Percentiles rank a stretch among this genome's conserved stretches.
Evolutionary conservation across 2,888 invertebrate species (phyloP).

Genomic region (Pammene fasciana): DNA sequence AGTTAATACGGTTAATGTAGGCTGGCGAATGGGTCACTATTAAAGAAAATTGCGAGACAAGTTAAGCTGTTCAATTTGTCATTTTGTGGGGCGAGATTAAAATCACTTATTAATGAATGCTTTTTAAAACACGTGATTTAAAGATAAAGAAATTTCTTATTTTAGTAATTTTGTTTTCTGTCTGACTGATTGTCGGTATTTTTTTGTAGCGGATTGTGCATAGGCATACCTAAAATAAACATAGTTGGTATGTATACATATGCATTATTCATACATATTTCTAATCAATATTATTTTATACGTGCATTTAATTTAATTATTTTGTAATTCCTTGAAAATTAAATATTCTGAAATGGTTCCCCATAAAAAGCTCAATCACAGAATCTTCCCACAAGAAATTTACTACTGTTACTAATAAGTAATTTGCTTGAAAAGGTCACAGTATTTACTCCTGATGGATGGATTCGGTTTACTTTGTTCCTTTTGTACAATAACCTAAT

Average conservation of each 20-base stretch:
- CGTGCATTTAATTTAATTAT: too few species aligned
- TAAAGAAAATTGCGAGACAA: slow-evolving; percentile 40
- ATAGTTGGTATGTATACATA: too few species aligned
- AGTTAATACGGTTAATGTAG: slow-evolving; percentile 40
- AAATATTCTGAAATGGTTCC: not conserved
- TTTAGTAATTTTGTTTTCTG: not conserved
- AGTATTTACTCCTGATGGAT: slow-evolving; percentile 42
- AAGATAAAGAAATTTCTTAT: not conserved
- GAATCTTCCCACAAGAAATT: slow-evolving; percentile 39
- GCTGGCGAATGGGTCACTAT: slow-evolving; percentile 36
- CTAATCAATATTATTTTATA: too few species aligned
- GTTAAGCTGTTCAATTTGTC: slow-evolving; percentile 28
- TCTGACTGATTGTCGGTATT: not conserved
- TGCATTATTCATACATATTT: too few species aligned
- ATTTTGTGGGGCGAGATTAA: slow-evolving; percentile 31
- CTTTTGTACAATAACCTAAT: slow-evolving; percentile 23
- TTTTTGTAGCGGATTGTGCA: not conserved
- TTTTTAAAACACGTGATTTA: slow-evolving; percentile 1
- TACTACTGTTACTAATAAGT: slow-evolving; percentile 39
- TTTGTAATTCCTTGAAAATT: not conserved
- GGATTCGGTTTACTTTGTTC: slow-evolving; percentile 22
- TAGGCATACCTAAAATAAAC: too few species aligned
- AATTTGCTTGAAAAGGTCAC: slow-evolving; percentile 43
- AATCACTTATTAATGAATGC: slow-evolving; percentile 22
- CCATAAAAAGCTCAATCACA: slow-evolving; percentile 41